These are phyloP conservation scores for Seriola aureovittata DNA, from an alignment of 2,113 vertebrate species.

Conservation along the genomic window DNA sequence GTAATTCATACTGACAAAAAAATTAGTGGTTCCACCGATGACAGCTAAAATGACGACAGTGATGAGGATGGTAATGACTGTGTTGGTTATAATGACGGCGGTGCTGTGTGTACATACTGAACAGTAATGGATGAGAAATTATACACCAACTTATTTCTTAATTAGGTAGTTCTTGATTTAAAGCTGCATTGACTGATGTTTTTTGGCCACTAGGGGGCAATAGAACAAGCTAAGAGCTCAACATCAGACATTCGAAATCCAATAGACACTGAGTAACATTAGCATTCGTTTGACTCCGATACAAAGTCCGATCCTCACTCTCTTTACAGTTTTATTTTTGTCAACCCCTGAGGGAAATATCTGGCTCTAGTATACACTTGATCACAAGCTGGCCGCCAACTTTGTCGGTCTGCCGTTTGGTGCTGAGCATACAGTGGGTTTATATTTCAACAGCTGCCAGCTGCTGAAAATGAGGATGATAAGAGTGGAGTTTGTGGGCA, in stretches of 20 bases:
- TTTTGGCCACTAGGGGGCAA: background rate
- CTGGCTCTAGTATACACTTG: background rate
- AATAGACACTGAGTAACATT: background rate
- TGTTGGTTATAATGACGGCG: slow-evolving; percentile 9
- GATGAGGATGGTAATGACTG: slow-evolving; percentile 27
- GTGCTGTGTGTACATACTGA: background rate
- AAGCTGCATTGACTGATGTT: background rate
- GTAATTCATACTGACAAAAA: slow-evolving; percentile 35
- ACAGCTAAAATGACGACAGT: slow-evolving; percentile 43
- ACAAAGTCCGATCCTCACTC: background rate
- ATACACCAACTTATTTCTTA: background rate
- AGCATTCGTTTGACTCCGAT: background rate
- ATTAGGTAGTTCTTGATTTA: background rate
- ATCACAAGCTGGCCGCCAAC: background rate
- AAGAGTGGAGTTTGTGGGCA: background rate
- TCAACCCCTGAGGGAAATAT: no score
- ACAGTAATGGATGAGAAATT: background rate
- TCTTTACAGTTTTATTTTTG: background rate
- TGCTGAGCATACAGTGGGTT: background rate
- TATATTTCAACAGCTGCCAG: background rate
- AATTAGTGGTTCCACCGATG: slow-evolving; percentile 22
- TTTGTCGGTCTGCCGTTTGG: background rate
- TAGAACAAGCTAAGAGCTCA: background rate
- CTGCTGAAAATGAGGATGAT: background rate
- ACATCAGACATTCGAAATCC: background rate